These are phyloP conservation scores for Ptyas mucosa DNA, from an alignment of 2,113 vertebrate species.

Conservation along the genomic window DNA sequence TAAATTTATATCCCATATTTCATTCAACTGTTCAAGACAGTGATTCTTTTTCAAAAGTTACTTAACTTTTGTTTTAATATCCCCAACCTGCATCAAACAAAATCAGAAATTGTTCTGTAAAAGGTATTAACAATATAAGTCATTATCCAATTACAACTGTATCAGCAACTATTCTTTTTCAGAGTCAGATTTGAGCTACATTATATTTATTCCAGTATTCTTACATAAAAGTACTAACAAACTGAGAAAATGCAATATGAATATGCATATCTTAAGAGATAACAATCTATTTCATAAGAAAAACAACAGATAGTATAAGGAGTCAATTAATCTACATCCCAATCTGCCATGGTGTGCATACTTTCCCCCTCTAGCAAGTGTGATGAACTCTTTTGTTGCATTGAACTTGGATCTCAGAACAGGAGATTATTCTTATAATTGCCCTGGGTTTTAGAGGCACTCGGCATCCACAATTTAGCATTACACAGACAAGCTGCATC, in stretches of 20 bases:
- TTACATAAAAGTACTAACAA: neutral
- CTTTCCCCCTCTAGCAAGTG: neutral
- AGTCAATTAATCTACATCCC: neutral
- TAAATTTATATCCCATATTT: neutral
- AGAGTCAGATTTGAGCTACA: neutral
- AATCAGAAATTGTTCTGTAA: neutral
- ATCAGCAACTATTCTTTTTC: neutral
- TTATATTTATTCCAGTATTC: neutral
- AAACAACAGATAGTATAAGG: neutral
- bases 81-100: neutral
- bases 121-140: neutral
- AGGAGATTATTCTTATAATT: neutral
- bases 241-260: neutral
- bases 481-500: neutral
- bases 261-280: neutral
- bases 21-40: neutral
- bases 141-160: neutral
- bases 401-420: neutral
- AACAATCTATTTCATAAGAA: neutral
- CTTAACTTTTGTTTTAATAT: neutral
- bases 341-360: neutral
- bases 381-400: neutral
- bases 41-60: neutral
- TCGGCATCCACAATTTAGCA: neutral
- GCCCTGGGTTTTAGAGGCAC: neutral